Conservation (phyloP, 1,140 invertebrate species). For the Lutraria rhynchaena region DNA sequence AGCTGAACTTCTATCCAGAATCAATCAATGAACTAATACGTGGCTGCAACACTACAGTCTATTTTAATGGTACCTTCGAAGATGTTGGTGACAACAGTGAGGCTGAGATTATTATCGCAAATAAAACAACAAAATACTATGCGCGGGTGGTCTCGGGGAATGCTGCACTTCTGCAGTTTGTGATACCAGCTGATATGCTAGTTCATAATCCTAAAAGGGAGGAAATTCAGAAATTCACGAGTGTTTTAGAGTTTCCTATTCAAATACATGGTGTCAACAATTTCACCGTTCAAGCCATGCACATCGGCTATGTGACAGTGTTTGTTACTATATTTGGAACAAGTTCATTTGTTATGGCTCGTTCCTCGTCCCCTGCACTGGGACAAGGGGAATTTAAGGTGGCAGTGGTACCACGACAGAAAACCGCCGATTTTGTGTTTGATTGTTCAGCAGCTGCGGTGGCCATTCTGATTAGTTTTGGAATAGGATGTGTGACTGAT, state of each 20-base stretch:
- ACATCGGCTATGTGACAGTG: slow-evolving; percentile 76
- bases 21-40: slow-evolving; percentile 57
- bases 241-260: slow-evolving; percentile 65
- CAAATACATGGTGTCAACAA: slow-evolving; percentile 70
- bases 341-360: slow-evolving; percentile 60
- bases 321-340: slow-evolving; percentile 72
- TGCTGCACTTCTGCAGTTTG: slow-evolving; percentile 44
- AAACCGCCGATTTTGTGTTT: slow-evolving; percentile 78
- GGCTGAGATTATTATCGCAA: slow-evolving; percentile 1
- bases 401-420: slow-evolving; percentile 65
- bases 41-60: slow-evolving; percentile 55
- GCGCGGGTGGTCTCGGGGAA: slow-evolving; percentile 40
- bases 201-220: slow-evolving; percentile 51
- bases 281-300: slow-evolving; percentile 76
- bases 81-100: slow-evolving; percentile 38
- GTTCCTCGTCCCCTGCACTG: slow-evolving; percentile 63
- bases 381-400: slow-evolving; percentile 69
- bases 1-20: slow-evolving; percentile 50
- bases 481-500: slow-evolving; percentile 79
- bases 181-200: slow-evolving; percentile 60
- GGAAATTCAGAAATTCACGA: slow-evolving; percentile 57
- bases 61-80: slow-evolving; percentile 56
- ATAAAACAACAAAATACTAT: slow-evolving; percentile 23
- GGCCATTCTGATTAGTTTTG: slow-evolving; percentile 80
- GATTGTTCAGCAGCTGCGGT: slow-evolving; percentile 76